These are phyloP conservation scores for Ectemnius continuus DNA, from an alignment of 2,888 invertebrate species.

Conservation along the genomic window DNA sequence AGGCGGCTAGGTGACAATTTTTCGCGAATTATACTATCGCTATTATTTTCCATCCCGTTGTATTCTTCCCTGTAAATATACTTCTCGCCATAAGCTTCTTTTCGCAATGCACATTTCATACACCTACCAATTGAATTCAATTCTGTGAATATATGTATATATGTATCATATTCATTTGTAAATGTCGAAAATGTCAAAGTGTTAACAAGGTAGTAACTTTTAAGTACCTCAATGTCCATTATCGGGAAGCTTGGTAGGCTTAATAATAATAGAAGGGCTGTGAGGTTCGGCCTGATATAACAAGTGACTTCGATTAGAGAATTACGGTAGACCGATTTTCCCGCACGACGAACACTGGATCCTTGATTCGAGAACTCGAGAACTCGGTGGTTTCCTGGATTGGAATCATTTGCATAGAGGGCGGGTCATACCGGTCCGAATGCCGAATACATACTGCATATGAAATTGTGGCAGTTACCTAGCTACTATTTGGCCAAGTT, in stretches of 20 bases:
- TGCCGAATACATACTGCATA: conserved; percentile 4
- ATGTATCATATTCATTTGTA: no score
- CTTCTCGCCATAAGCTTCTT: no score
- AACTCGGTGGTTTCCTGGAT: conserved; percentile 19
- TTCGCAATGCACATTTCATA: no score
- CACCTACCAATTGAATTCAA: no score
- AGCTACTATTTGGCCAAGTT: background rate
- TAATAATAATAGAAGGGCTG: background rate
- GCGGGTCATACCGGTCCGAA: conserved; percentile 22
- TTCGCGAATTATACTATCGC: no score
- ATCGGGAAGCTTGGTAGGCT: background rate
- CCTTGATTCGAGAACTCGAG: conserved; percentile 33
- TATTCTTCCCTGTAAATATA: no score
- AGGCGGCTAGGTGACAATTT: no score
- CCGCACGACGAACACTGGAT: conserved; percentile 4
- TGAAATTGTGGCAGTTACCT: background rate
- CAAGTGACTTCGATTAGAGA: conserved; percentile 33
- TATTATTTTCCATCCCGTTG: no score
- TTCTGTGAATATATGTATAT: no score
- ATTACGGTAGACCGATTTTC: conserved; percentile 18
- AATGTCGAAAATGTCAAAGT: no score
- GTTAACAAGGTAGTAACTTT: background rate
- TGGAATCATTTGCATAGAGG: conserved; percentile 48
- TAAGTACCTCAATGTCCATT: background rate
- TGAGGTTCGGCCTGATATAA: background rate